Base-by-base conservation (phyloP, 2,113 vertebrate species). In the Falcunculus frontatus region DNA sequence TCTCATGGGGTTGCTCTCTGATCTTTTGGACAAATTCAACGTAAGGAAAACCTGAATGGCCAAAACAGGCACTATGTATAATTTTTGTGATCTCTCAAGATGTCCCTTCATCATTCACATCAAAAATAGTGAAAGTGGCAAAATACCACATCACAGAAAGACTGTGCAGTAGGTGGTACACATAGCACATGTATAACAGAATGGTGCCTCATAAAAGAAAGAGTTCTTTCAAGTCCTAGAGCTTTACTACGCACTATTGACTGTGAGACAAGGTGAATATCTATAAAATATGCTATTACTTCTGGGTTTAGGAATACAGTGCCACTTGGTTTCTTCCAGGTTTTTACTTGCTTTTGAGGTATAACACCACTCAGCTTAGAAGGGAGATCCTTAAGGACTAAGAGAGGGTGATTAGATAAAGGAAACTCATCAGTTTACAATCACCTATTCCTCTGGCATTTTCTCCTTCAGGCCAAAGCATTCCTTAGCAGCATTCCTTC, bases 171-270 rank as follows among this genome's bases (percentile, higher is more conserved):
- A 86, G 20, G 22, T 41, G 33, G 33, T 78, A 87, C 16, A 22
- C 11, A 22, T 4, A 29, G 25, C 16, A 62, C 9, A 37, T 0
- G 0, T 7, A 10, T 65, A 47, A 90, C 26, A 73, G 41, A 80
- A 80, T 2, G 3, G 2, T 47, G 17, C 23, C 30, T 46, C 56
- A 23, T 21, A 65, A 86, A 93, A 75, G 35, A 82, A 55, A 57
- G 18, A 35, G 10, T 7, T 60, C 39, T 81, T 62, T 11, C 29
- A 42, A 55, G 30, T 47, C 32, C 25, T 18, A 35, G 11, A 69
- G 11, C 30, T 76, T 75, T 76, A 62, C 30, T 41, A 22, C 1
- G 1, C 16, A 44, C 33, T 53, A 33, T 7, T 47, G 26, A 56
- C 16, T 67, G 11, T 1, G 1, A 53, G 14, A 37, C 1, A 5